Base-by-base conservation (phyloP, 2,888 invertebrate genomes). In the Agrotis puta region DNA sequence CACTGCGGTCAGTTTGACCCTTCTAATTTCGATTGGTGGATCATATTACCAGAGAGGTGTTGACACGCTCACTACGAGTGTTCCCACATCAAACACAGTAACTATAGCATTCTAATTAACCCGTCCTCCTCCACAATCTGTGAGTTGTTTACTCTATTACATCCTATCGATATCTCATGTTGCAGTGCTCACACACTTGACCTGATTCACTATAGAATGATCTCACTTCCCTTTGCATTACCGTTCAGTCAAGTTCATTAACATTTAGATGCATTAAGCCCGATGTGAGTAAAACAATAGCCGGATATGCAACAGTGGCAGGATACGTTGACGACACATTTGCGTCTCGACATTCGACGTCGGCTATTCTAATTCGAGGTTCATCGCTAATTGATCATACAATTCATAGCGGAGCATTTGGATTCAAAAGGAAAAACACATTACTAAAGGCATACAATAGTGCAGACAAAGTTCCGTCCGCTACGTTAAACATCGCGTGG, bases 1-100 rank as follows among this genome's bases (percentile, higher is more conserved):
- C 83, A 83, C 87, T 87, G 92, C 90, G 93, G 93, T 92, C 92
- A 89, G 87, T 83, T 87, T 89, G 89, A 89, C 92, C 92, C 91
- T 90, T 89, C 90, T 88, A 88, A 91, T 91, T 90, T 90, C 90
- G 88, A 92, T 91, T 90, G 89, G 87, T 86, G 86, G 90, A 93
- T 94, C 93, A 90, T 90, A 92, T 94, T 93, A 92, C 92, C 85
- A 85, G 83, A 89, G 90, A 94, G 91, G 92, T 92, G 92, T 94
- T 93, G 92, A 93, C 92, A 88, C 88, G 88, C 79, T 86, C 89
- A 84, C 89, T 88, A 81, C 87, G 86, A 91, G 89, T 89, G 88
- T 88, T 88, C 88, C 87, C 82, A 90, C 88, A 91, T 92, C 92
- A 93, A 93, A 92, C 90, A 92, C 83, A 72, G 86, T 86, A 86